Evolutionary conservation across 2,113 vertebrate species (phyloP).

Genomic region (Nicator chloris): DNA sequence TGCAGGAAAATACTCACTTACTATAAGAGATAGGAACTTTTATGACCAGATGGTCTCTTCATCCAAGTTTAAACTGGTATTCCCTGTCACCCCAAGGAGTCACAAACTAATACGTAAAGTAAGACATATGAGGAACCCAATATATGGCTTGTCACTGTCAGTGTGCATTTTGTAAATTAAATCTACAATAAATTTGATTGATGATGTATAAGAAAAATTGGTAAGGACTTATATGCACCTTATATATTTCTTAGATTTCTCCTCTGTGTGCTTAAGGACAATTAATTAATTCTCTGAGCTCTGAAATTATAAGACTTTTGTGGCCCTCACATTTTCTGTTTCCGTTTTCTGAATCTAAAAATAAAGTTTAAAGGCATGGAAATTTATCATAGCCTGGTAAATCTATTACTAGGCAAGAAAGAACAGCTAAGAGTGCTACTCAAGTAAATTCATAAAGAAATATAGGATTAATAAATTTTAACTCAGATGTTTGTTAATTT

Average conservation of each 20-base stretch:
- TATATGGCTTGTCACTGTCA: background rate
- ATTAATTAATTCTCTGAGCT: background rate
- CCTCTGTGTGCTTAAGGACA: background rate
- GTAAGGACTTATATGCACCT: background rate
- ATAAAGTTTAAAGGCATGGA: background rate
- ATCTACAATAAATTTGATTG: background rate
- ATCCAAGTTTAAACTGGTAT: background rate
- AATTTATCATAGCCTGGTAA: background rate
- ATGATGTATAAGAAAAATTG: background rate
- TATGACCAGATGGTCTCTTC: background rate
- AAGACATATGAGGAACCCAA: background rate
- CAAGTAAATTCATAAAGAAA: background rate
- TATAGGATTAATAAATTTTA: background rate
- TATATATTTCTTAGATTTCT: background rate
- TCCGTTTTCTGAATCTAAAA: background rate
- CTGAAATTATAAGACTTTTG: background rate
- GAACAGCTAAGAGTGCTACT: background rate
- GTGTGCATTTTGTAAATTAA: background rate
- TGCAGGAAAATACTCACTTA: background rate
- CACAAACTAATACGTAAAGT: background rate
- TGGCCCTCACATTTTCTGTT: background rate
- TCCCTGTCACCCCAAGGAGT: background rate
- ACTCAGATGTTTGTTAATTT: background rate
- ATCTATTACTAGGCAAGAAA: background rate
- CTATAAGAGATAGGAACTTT: background rate